A percentile compares a stretch with the other conserved stretches of the same genome.
Conservation (phyloP, 2,888 invertebrate species). For the Drosophila leonis region DNA sequence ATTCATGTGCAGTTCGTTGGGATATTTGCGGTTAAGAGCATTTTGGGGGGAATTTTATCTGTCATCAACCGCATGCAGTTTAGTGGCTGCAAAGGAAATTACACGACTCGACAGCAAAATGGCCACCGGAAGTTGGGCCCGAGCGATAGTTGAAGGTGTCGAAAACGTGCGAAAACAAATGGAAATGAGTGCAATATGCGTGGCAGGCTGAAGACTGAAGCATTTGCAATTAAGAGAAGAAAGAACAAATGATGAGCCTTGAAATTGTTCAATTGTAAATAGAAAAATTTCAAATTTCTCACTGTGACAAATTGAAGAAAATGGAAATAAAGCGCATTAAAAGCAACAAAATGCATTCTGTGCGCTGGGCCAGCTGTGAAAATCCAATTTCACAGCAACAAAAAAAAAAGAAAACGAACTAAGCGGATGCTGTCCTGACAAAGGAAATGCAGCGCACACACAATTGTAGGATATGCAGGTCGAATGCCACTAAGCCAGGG, state of each 20-base stretch:
- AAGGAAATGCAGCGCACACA: slow-evolving; percentile 28
- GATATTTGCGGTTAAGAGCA: slow-evolving; percentile 51
- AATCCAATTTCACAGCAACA: slow-evolving; percentile 67
- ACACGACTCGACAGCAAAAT: slow-evolving; percentile 58
- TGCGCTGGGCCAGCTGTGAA: slow-evolving; percentile 68
- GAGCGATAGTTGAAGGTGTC: slow-evolving; percentile 43
- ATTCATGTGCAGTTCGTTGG: slow-evolving; percentile 62
- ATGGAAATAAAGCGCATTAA: slow-evolving; percentile 64
- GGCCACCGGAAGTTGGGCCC: slow-evolving; percentile 51
- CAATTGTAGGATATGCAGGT: slow-evolving; percentile 49
- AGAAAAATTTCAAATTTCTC: slow-evolving; percentile 9
- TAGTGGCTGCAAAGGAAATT: slow-evolving; percentile 75
- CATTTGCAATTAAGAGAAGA: slow-evolving; percentile 21
- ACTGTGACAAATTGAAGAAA: slow-evolving; percentile 40
- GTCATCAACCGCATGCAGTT: slow-evolving; percentile 78
- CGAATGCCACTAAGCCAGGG: slow-evolving; percentile 24
- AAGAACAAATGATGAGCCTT: slow-evolving; percentile 64
- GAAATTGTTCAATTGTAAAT: slow-evolving; percentile 56
- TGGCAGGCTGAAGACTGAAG: neutral
- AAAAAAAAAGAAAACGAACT: slow-evolving; percentile 19
- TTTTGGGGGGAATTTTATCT: slow-evolving; percentile 56
- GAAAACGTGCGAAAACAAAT: slow-evolving; percentile 19
- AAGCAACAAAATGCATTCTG: slow-evolving; percentile 42
- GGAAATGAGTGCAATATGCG: slow-evolving; percentile 22
- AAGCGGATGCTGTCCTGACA: slow-evolving; percentile 73